Percentiles rank a stretch among this genome's conserved stretches.
Evolutionary conservation across 2,797 vertebrate genomes (phyloP).

Genomic region (Ambastaia sidthimunki): DNA sequence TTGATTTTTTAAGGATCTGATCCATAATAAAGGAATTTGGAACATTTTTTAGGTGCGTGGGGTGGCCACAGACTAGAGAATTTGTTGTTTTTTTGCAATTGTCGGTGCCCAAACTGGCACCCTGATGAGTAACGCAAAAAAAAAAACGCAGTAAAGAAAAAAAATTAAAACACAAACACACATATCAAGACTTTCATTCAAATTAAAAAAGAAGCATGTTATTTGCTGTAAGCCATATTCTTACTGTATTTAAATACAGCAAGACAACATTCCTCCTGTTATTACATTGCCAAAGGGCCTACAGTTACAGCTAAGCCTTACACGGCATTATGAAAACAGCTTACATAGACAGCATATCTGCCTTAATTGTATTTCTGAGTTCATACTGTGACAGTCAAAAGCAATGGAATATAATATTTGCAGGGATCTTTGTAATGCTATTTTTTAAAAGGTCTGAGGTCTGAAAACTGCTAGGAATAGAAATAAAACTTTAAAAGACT

Average conservation of each 20-base stretch:
- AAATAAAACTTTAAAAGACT: conserved; percentile 37
- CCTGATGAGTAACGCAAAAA: conserved; percentile 18
- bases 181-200: conserved; percentile 55
- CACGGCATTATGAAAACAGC: conserved; percentile 53
- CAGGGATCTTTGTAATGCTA: conserved; percentile 32
- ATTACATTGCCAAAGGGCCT: conserved; percentile 66
- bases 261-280: conserved; percentile 63
- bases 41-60: conserved; percentile 40
- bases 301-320: conserved; percentile 61
- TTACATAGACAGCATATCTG: conserved; percentile 61
- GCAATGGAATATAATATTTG: conserved; percentile 37
- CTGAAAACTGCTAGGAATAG: conserved; percentile 30
- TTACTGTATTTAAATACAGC: conserved; percentile 66
- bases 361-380: conserved; percentile 63
- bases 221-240: conserved; percentile 68
- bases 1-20: conserved; percentile 62
- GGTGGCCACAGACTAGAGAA: conserved; percentile 43
- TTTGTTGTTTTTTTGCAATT: conserved; percentile 25
- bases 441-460: conserved; percentile 35
- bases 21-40: conserved; percentile 62
- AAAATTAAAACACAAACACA: conserved; percentile 32
- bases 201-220: conserved; percentile 67
- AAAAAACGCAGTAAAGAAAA: conserved; percentile 2
- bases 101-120: conserved; percentile 37
- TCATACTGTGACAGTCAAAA: conserved; percentile 49